These are phyloP conservation scores for Dryoscopus gambensis DNA, from an alignment of 2,113 vertebrate genomes.

Conservation along the genomic window DNA sequence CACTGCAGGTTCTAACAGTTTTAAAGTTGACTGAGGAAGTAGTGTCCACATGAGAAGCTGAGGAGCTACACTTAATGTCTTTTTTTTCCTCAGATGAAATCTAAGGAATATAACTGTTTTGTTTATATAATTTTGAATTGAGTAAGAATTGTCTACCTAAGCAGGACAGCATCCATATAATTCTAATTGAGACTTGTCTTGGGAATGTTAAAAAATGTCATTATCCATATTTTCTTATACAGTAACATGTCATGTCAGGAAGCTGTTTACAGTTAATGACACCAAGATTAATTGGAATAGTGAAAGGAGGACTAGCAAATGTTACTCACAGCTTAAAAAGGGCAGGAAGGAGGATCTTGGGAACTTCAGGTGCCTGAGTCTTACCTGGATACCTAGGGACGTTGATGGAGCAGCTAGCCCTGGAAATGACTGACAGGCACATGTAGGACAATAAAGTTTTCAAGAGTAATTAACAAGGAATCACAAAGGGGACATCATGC, in stretches of 20 bases:
- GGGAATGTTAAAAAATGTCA: neutral
- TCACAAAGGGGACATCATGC: neutral
- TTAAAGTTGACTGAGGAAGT: neutral
- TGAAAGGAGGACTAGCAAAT: neutral
- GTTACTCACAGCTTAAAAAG: neutral
- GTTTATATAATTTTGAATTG: neutral
- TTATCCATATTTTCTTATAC: neutral
- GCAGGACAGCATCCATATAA: neutral
- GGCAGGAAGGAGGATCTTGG: neutral
- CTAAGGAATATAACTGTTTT: neutral
- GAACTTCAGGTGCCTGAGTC: neutral
- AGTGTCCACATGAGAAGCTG: neutral
- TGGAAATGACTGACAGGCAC: neutral
- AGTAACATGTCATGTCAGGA: neutral
- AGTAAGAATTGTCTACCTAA: neutral
- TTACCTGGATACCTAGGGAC: neutral
- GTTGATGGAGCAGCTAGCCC: neutral
- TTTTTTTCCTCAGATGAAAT: neutral
- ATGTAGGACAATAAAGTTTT: neutral
- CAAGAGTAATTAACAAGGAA: neutral
- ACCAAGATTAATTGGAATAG: neutral
- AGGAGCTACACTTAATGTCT: neutral
- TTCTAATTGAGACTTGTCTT: neutral
- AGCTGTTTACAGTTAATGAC: neutral
- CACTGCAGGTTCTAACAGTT: neutral